Evolutionary conservation across 2,113 vertebrate species (phyloP).

Genomic region (Theropithecus gelada): DNA sequence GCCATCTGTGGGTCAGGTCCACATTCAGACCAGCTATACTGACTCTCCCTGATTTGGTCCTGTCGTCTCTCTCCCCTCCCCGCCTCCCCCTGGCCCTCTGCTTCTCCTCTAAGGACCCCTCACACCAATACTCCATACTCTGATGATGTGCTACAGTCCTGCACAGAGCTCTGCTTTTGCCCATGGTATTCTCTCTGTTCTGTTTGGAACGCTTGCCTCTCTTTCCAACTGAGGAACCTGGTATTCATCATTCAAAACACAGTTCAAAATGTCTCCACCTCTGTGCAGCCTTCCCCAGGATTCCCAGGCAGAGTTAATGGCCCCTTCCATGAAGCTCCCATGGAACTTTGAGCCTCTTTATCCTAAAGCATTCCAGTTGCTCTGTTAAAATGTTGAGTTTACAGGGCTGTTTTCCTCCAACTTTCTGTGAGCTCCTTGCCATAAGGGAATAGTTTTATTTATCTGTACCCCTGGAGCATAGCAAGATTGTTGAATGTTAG

Average conservation of each 20-base stretch:
- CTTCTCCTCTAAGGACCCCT: not conserved
- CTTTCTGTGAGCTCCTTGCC: not conserved
- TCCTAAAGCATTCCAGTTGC: not conserved
- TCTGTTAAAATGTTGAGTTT: not conserved
- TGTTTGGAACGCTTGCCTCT: not conserved
- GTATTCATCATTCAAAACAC: not conserved
- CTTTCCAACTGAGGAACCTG: not conserved
- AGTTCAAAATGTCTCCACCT: not conserved
- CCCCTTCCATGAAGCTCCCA: no score
- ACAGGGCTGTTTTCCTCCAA: not conserved
- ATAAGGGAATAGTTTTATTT: not conserved
- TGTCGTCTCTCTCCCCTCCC: not conserved
- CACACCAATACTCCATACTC: fast-evolving
- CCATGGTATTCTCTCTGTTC: not conserved
- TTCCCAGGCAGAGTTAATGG: not conserved
- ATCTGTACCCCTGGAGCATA: not conserved
- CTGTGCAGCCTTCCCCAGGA: not conserved
- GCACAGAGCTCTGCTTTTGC: not conserved
- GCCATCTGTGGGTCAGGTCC: not conserved
- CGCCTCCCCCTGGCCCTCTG: fast-evolving
- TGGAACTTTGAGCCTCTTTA: not conserved
- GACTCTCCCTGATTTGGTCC: not conserved
- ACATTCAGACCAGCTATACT: not conserved
- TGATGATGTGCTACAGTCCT: not conserved
- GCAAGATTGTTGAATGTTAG: not conserved